Conservation (phyloP, 2,113 vertebrate genomes). For the Formicarius rufipectus region DNA sequence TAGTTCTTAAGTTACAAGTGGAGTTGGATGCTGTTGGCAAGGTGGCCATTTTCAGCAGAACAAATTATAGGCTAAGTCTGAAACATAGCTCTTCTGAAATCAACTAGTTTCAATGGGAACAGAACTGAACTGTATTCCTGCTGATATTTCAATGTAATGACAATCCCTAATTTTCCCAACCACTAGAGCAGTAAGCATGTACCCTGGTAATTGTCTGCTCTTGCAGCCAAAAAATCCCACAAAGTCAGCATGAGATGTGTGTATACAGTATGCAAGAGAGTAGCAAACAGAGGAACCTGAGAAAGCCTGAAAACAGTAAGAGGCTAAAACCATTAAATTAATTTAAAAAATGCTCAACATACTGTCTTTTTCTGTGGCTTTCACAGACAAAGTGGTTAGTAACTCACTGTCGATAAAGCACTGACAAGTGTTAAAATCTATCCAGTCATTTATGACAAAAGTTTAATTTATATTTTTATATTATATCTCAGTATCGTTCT, state of each 20-base stretch:
- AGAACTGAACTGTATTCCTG: constrained; percentile 10
- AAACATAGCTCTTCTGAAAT: constrained; percentile 21
- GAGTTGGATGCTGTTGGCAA: background rate
- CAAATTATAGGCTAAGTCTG: background rate
- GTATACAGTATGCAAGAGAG: background rate
- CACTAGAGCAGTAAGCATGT: constrained; percentile 32
- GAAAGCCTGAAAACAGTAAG: background rate
- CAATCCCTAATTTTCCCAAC: constrained; percentile 37
- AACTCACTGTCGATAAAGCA: background rate
- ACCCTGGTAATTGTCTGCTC: constrained; percentile 1
- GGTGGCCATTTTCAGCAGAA: constrained; percentile 22
- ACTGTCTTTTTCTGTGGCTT: background rate
- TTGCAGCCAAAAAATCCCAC: constrained; percentile 17
- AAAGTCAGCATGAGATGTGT: background rate
- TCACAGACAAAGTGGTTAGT: background rate
- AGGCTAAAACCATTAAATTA: background rate
- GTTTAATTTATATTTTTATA: constrained; percentile 21
- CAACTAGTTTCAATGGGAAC: background rate
- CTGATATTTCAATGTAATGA: constrained; percentile 31
- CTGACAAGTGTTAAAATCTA: background rate
- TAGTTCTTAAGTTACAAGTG: constrained; percentile 9
- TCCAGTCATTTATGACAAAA: background rate
- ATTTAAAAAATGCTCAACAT: background rate
- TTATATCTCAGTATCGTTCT: background rate
- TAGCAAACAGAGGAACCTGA: background rate